Base-by-base conservation (phyloP, 2,797 vertebrate genomes). In the Enteromius unitaeniatus region DNA sequence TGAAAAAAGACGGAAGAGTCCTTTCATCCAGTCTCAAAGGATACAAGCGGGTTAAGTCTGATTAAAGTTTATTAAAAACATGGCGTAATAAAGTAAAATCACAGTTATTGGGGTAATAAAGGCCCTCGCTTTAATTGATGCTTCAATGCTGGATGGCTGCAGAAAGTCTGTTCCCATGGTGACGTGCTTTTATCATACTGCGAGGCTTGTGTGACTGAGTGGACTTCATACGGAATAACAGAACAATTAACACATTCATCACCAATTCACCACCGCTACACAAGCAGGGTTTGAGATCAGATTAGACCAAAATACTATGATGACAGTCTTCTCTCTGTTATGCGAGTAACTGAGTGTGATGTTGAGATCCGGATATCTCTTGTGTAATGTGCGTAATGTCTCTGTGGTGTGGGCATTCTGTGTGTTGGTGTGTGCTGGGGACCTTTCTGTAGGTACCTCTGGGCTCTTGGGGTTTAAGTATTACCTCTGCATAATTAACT, bases 401-500 rank as follows among this genome's bases (percentile, higher is more conserved):
- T 86, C 58, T 70, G 72, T 11, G 49, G 85, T 81, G 83, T 15
- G 45, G 55, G 70, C 53, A 45, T 14, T 72, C n/a, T 21, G 47
- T 53, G 84, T 73, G 80, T 85, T 65, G 28, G 81, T 31, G 67
- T 79, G 69, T 79, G 65, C 51, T 76, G 81, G 45, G 69, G 47
- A 77, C 70, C 81, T 84, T 88, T 73, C 78, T 65, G 79, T 78
- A 72, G 65, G 74, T 67, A 62, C 58, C 70, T 82, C 49, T 9
- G 88, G 82, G 85, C 81, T 79, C 69, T 70, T 81, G 60, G 74
- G 85, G 78, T 40, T 83, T 65, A 86, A 86, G 85, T 83, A 86
- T 79, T 62, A 84, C 82, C 76, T 85, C 82, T 81, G 85, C 87
- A 88, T 89, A 91, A 92, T 93, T 92, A 93, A 89, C 89, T 82